Base-by-base conservation (phyloP, 2,113 vertebrate species). In the Myrmophylax atrothorax region DNA sequence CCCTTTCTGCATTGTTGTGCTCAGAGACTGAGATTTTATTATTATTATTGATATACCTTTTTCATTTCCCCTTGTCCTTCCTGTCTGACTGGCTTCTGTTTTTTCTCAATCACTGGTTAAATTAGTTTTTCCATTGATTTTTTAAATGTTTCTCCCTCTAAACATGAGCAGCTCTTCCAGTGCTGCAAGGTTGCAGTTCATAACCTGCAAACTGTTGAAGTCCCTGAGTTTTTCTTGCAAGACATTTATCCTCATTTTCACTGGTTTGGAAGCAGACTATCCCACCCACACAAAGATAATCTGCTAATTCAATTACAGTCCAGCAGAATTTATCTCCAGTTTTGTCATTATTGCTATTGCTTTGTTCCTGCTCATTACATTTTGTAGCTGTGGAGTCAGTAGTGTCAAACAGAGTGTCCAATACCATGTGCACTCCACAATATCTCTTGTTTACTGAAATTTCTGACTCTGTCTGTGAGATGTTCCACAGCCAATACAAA, bases 361-460 rank as follows among this genome's bases (percentile, higher is more conserved):
- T 72, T 29, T 22, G 28, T 68, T 80, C 47, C 14, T 84, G 25
- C 49, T 50, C 4, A 40, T 77, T 22, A 31, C 10, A 5, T 67
- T 77, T 40, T 60, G 35, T 68, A 87, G 14, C 3, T 76, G 44
- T 50, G 29, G 29, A 31, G 33, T 60, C 49, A 72, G 0, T 37
- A 40, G 14, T 40, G 35, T 56, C 38, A 73, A 86, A 6, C 10
- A 31, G 59, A 18, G 17, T 17, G 13, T 55, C 29, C 60, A 84
- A 1, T 46, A 37, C 42, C 28, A 4, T 0, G 0, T 18, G 7
- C 25, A 38, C 3, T 63, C 68, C 20, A 9, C 31, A 87, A 1
- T 33, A 22, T 33, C 37, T 46, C 55, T 33, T 35, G 37, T 52
- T 18, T 46, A 22, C 49, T 49, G 5, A 29, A 31, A 55, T 67